Evolutionary conservation across 2,113 vertebrate species (phyloP), one percentile per base, ranked within the genome.

Genomic region (Pomatorhinus ruficollis): DNA sequence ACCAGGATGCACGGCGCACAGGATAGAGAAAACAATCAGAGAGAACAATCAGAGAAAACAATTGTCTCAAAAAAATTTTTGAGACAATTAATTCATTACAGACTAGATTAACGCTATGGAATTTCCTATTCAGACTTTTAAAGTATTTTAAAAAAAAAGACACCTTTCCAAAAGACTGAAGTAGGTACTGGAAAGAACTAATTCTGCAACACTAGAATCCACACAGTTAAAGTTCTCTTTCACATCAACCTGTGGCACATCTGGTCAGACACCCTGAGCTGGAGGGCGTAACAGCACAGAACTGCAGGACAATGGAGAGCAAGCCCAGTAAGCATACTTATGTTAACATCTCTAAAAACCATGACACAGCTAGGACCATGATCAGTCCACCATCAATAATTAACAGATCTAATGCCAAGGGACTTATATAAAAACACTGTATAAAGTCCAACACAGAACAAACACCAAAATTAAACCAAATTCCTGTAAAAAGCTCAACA

Each of bases 1-100:
- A 76, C 1, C 12, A 35, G 75, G 49, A 76, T 60, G 28, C 25
- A 45, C 28, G 0, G 0, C 23, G 49, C 33, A 69, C 7, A 72
- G 27, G 30, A 68, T 0, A 35, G 11, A 94, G 12, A 78, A n/a
- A n/a, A n/a, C n/a, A n/a, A 77, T n/a, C 17, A 44, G 28, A 86
- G 11, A 85, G 92, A 74, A 68, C 12, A 70, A 77, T n/a, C 17
- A 44, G 28, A 86, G 11, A 85, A 93, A 74, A 68, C 12, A 70
- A 64, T 39, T 39, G 37, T 39, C 37, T 39, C 37, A 39, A 25
- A 53, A 31, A 31, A 7, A 13, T 1, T 8, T 31, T 24, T 12
- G 31, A 75, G 44, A 54, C 25, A 45, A 81, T 53, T 72, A 59
- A 82, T 64, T 78, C 3, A 57, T 84, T 72, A 72, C 2, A 2